These are phyloP conservation scores for Colistium nudipinnis DNA, from an alignment of 2,113 vertebrate species.

Conservation along the genomic window DNA sequence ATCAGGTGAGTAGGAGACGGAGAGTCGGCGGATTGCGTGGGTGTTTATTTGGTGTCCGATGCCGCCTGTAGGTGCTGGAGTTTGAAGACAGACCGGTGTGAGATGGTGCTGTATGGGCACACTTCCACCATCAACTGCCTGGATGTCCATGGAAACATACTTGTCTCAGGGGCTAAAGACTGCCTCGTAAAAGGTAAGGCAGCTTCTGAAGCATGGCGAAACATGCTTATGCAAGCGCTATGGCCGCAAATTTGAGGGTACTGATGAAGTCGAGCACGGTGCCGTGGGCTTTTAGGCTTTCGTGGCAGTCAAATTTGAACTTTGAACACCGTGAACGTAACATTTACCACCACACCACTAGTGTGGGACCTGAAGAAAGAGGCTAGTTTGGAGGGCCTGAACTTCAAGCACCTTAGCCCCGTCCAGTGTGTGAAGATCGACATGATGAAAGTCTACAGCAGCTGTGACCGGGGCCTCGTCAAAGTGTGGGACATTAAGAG, in stretches of 20 bases:
- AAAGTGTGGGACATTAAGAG: slow-evolving; percentile 86
- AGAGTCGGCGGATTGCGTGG: not conserved
- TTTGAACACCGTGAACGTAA: not conserved
- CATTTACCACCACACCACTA: slow-evolving; percentile 43
- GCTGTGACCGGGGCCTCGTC: slow-evolving; percentile 84
- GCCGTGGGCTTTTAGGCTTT: too few relatives aligned
- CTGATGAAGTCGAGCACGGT: too few relatives aligned
- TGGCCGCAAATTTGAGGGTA: too few relatives aligned
- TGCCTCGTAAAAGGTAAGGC: slow-evolving; percentile 87
- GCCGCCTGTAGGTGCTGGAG: slow-evolving; percentile 86
- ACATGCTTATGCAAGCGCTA: not conserved
- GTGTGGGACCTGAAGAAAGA: slow-evolving; percentile 88
- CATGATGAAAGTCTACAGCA: slow-evolving; percentile 79
- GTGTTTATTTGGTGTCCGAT: not conserved
- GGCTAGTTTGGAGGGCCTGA: slow-evolving; percentile 77
- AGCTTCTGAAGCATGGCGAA: not conserved
- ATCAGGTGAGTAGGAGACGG: slow-evolving; percentile 84
- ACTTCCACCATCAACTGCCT: slow-evolving; percentile 83
- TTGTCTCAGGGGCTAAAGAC: slow-evolving; percentile 89
- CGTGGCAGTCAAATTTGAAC: too few relatives aligned
- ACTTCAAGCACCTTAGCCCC: slow-evolving; percentile 83
- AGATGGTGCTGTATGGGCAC: slow-evolving; percentile 84
- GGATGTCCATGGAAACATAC: slow-evolving; percentile 75
- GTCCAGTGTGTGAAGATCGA: slow-evolving; percentile 83
- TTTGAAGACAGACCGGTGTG: slow-evolving; percentile 80